These are phyloP conservation scores for Macroteleia sp. DNA, from an alignment of 2,888 invertebrate genomes.

Conservation along the genomic window DNA sequence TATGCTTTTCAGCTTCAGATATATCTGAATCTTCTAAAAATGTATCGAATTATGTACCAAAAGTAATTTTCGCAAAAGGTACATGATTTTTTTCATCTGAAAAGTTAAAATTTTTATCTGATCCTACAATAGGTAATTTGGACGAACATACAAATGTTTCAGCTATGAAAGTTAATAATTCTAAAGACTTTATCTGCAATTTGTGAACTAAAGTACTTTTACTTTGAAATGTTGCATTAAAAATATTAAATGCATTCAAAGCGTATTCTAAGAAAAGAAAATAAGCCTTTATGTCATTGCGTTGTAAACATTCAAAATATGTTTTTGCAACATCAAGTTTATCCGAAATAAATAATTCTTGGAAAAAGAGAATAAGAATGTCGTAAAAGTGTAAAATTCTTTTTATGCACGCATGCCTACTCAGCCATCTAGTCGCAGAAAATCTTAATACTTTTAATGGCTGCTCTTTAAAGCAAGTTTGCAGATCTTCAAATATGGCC, in stretches of 20 bases:
- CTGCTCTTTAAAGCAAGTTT: conserved; percentile 2
- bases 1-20: neutral
- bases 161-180: conserved; percentile 6
- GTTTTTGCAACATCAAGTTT: neutral
- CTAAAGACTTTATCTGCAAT: conserved; percentile 11
- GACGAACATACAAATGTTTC: conserved; percentile 1
- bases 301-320: neutral
- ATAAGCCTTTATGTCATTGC: conserved; percentile 13
- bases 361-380: neutral
- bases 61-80: neutral
- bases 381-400: conserved; percentile 5
- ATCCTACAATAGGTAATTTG: neutral
- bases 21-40: neutral
- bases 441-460: conserved; percentile 4
- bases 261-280: conserved; percentile 9
- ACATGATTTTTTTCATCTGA: neutral
- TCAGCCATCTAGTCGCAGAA: conserved; percentile 24
- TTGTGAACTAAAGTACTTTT: conserved; percentile 12
- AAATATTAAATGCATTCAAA: conserved; percentile 8
- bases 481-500: neutral
- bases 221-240: conserved; percentile 24
- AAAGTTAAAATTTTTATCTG: neutral
- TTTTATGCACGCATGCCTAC: conserved; percentile 5
- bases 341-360: neutral
- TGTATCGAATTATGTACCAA: neutral